Percentiles rank a stretch among this genome's conserved stretches.
These are phyloP conservation scores for Atlantisia rogersi DNA, from an alignment of 2,113 vertebrate genomes.

Conservation along the genomic window DNA sequence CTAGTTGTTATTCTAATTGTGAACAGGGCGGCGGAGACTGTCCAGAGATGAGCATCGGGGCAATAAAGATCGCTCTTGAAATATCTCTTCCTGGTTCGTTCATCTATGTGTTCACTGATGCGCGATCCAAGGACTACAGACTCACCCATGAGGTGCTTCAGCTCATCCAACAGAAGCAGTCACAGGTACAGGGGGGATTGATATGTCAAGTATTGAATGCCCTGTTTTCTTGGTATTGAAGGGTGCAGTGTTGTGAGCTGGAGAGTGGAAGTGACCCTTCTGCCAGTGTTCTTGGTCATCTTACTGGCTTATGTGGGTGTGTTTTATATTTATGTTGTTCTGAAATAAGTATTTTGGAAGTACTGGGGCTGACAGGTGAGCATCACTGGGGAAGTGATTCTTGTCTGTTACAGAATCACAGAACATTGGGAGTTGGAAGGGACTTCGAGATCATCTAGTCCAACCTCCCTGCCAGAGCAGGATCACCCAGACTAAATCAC, in stretches of 20 bases:
- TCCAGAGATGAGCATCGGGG: constrained; percentile 98
- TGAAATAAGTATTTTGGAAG: background rate
- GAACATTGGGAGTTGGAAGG: no score
- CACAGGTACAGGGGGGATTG: constrained; percentile 80
- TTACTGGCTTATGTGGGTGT: background rate
- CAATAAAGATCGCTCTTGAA: constrained; percentile 97
- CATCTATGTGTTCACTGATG: constrained; percentile 98
- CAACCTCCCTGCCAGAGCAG: no score
- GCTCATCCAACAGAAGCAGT: constrained; percentile 99
- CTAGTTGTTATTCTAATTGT: constrained; percentile 23
- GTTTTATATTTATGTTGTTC: background rate
- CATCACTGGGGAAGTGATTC: background rate
- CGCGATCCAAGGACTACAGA: constrained; percentile 95
- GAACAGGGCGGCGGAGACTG: constrained; percentile 95
- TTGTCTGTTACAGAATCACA: background rate
- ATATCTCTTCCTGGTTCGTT: constrained; percentile 96
- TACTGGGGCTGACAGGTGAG: background rate
- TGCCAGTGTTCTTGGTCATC: background rate
- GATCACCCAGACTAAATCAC: no score
- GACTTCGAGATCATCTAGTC: no score
- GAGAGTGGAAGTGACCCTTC: background rate
- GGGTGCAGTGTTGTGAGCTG: background rate
- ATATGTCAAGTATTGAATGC: background rate
- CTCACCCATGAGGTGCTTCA: constrained; percentile 93
- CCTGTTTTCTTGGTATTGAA: background rate